These are phyloP conservation scores for Pyrrhosoma nymphula DNA, from an alignment of 2,888 invertebrate species.

Conservation along the genomic window DNA sequence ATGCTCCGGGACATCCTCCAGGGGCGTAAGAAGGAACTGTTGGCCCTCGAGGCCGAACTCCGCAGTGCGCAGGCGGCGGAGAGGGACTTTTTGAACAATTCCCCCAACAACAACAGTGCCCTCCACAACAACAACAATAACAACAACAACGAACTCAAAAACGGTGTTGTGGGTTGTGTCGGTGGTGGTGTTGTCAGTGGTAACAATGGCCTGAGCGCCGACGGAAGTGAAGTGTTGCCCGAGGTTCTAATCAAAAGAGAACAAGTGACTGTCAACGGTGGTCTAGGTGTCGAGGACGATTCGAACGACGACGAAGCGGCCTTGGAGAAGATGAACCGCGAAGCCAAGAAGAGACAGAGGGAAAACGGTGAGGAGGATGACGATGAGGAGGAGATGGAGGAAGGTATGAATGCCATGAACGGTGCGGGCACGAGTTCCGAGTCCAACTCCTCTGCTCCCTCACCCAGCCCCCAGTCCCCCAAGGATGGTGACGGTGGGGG, in stretches of 20 bases:
- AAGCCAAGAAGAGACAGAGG: conserved; percentile 28
- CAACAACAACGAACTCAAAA: conserved; percentile 79
- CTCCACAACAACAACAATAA: conserved; percentile 80
- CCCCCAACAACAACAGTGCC: conserved; percentile 77
- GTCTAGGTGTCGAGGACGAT: conserved; percentile 77
- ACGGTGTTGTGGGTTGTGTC: conserved; percentile 69
- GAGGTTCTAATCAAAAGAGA: conserved; percentile 79
- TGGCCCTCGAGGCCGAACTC: conserved; percentile 85
- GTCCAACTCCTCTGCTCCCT: conserved; percentile 72
- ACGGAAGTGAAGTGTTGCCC: conserved; percentile 79
- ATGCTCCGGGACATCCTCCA: conserved; percentile 95
- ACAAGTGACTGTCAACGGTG: conserved; percentile 78
- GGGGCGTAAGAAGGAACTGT: conserved; percentile 90
- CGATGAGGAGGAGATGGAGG: conserved; percentile 64
- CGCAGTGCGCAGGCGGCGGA: conserved; percentile 78
- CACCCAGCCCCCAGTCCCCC: conserved; percentile 71
- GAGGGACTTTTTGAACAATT: conserved; percentile 71
- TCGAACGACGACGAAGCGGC: conserved; percentile 79
- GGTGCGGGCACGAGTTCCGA: conserved; percentile 77
- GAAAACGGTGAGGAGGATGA: conserved; percentile 69
- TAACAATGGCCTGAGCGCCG: conserved; percentile 71
- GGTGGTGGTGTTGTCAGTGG: conserved; percentile 61
- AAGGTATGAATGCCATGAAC: conserved; percentile 72
- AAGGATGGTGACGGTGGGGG: conserved; percentile 69
- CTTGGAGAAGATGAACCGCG: conserved; percentile 73